These are phyloP conservation scores for Danionella cerebrum DNA, from an alignment of 2,113 vertebrate genomes.

Conservation along the genomic window DNA sequence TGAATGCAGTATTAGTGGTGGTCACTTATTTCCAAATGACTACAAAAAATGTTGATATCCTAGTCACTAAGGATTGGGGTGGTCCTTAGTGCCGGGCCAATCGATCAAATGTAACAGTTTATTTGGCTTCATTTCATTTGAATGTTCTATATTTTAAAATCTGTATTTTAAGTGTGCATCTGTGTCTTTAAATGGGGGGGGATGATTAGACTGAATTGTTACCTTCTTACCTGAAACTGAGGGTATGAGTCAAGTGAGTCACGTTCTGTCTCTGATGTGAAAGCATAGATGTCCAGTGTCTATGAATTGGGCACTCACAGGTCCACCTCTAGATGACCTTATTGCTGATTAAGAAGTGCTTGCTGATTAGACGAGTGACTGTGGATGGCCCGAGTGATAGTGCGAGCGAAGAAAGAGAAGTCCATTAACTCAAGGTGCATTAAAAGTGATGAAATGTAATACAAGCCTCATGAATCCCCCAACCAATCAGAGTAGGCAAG, in stretches of 20 bases:
- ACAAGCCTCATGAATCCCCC: conserved; percentile 20
- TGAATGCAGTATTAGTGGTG: too few relatives aligned
- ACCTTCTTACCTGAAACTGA: neutral
- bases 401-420: conserved; percentile 11
- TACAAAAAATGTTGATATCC: too few relatives aligned
- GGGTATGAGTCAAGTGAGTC: neutral
- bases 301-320: conserved; percentile 23
- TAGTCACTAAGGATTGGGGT: too few relatives aligned
- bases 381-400: conserved; percentile 26
- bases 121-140: neutral
- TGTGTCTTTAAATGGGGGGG: neutral
- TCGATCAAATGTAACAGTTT: too few relatives aligned
- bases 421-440: conserved; percentile 41
- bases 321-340: conserved; percentile 35
- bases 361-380: conserved; percentile 41
- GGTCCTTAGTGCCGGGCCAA: too few relatives aligned
- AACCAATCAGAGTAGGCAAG: conserved; percentile 18
- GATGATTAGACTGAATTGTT: neutral
- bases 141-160: too few relatives aligned
- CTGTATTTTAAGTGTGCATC: too few relatives aligned
- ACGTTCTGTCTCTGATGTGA: neutral
- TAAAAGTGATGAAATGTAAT: conserved; percentile 42
- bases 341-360: conserved; percentile 43
- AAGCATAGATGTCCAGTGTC: neutral
- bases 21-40: too few relatives aligned